Evolutionary conservation across 1,140 invertebrate species (phyloP), one percentile per base, ranked within the genome.

Genomic region (Papilio xuthus): DNA sequence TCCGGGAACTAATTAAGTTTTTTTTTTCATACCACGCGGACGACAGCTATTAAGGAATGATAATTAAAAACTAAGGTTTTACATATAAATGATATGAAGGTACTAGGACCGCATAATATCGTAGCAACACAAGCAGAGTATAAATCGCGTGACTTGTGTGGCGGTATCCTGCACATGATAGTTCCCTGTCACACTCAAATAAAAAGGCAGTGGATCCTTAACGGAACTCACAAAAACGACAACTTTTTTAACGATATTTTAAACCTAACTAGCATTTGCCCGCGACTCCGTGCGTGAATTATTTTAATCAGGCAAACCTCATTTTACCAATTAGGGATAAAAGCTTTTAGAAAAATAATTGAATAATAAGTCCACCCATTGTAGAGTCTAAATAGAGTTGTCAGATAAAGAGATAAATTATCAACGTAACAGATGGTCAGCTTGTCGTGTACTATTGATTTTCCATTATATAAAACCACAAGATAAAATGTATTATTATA

Each of bases 71-170:
- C n/a, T n/a, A 53, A 53, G 50, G 15, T 47, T 53, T 53, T 53
- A 53, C 4, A 10, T 53, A 9, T n/a, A 20, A 53, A 53, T 26
- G 10, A 26, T 13, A 10, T 60, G 56, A 26, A 60, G 0, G 9
- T 60, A 60, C 56, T 23, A 60, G 23, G 56, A 3, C 56, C 23
- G 56, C 56, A 60, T 60, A 60, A 60, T 60, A 20, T 13, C 56
- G 56, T 15, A 60, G 23, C 26, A 60, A 6, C 13, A 37, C 32
- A 77, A 78, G 74, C 72, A 79, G 78, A 72, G 84, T 83, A 83
- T 82, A 85, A 88, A 86, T 88, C 87, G 82, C 84, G 77, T 91
- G 84, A 87, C 86, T 86, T 89, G 86, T 78, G 47, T 41, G 81
- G 85, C 73, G 74, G 73, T 56, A 78, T 83, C 82, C 77, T 84